Conservation (phyloP, 2,888 invertebrate species). For the Quadriops clusia region DNA sequence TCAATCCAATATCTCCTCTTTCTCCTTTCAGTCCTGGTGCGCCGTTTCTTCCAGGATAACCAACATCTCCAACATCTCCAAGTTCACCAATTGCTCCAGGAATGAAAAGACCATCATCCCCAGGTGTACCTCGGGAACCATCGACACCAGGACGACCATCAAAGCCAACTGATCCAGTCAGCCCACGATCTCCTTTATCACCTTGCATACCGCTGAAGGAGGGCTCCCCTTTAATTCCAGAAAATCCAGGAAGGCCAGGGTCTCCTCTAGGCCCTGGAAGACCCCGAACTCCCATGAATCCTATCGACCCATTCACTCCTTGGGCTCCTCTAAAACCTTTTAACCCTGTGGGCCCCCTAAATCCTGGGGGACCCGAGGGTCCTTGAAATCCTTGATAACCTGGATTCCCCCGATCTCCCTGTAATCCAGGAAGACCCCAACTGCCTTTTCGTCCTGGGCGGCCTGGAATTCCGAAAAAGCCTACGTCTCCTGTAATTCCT, state of each 20-base stretch:
- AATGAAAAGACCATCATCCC: conserved; percentile 18
- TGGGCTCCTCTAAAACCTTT: conserved; percentile 34
- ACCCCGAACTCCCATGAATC: conserved; percentile 24
- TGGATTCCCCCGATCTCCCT: conserved; percentile 37
- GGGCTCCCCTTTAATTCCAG: conserved; percentile 43
- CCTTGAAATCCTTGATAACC: conserved; percentile 28
- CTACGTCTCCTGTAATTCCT: conserved; percentile 17
- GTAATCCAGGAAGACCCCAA: conserved; percentile 34
- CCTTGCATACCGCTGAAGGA: conserved; percentile 52
- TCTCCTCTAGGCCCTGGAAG: conserved; percentile 28
- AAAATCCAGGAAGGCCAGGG: conserved; percentile 31
- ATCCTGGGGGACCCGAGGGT: conserved; percentile 33
- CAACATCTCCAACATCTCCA: conserved; percentile 39
- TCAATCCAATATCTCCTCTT: conserved; percentile 29
- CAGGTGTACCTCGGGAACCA: conserved; percentile 39
- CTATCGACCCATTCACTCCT: conserved; percentile 37
- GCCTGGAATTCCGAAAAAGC: conserved; percentile 29
- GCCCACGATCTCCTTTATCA: conserved; percentile 42
- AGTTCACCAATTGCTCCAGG: conserved; percentile 41
- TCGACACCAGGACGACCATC: conserved; percentile 46
- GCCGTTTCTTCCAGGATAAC: conserved; percentile 41
- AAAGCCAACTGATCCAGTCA: conserved; percentile 39
- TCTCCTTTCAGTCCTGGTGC: conserved; percentile 39
- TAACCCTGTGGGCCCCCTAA: conserved; percentile 30
- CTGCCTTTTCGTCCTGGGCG: conserved; percentile 16